Conservation (phyloP, 2,113 vertebrate species). For the Scopus umbretta region DNA sequence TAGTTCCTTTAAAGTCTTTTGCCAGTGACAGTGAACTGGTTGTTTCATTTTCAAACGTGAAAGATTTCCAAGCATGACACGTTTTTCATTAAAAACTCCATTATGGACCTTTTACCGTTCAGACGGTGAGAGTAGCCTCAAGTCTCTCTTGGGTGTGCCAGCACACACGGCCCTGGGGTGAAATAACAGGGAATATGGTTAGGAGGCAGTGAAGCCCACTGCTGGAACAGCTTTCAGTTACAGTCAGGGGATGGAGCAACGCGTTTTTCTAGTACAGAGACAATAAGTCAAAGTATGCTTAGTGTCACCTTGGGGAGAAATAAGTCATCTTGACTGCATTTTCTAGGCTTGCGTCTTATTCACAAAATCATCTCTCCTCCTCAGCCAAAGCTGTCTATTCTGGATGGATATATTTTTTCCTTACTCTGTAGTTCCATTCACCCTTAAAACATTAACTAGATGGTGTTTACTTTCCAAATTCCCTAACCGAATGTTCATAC, state of each 20-base stretch:
- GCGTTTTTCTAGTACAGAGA: not conserved
- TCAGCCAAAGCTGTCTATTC: not conserved
- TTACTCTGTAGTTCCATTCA: not conserved
- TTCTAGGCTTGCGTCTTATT: not conserved
- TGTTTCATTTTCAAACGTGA: not conserved
- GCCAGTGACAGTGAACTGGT: not conserved
- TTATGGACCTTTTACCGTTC: not conserved
- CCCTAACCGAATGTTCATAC: not conserved
- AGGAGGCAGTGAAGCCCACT: not conserved
- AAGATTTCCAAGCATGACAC: not conserved
- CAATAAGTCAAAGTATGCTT: not conserved
- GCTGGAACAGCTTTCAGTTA: not conserved
- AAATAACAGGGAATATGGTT: not conserved
- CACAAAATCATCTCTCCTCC: not conserved
- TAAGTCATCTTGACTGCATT: not conserved
- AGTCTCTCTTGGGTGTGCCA: not conserved
- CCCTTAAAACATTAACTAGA: not conserved
- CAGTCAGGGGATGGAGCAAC: not conserved
- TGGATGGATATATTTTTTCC: not conserved
- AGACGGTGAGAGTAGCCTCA: not conserved
- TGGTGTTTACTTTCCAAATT: not conserved
- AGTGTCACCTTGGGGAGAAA: not conserved
- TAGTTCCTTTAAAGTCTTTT: not conserved
- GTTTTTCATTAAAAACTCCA: not conserved
- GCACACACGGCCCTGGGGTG: rapidly evolving